phyloP scores from a whole-genome alignment of 64 coral and sea anemone species.

The Pachyseris speciosa region DNA sequence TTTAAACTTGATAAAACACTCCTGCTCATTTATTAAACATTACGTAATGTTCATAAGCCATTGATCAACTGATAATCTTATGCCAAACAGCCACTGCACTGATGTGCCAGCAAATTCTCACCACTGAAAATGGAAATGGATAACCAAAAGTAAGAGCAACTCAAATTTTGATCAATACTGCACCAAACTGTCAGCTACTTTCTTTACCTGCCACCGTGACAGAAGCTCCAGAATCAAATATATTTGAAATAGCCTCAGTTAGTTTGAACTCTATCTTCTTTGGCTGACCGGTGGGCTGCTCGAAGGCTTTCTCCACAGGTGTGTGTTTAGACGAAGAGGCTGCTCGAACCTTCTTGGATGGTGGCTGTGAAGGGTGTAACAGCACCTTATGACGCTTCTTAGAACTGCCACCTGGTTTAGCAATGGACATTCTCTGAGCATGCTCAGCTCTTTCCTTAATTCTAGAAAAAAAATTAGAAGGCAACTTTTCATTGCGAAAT shows the following conservation, averaged over 20 bases:
- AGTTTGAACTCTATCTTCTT: constrained; percentile 94
- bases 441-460: constrained; percentile 33
- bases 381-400: constrained; percentile 15
- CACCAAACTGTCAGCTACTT: not conserved
- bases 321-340: constrained; percentile 24
- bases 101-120: too few species aligned
- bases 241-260: constrained; percentile 83
- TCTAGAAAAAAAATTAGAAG: not conserved
- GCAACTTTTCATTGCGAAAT: not conserved
- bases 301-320: constrained; percentile 85
- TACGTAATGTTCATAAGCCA: too few species aligned
- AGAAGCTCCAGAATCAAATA: constrained; percentile 85
- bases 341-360: constrained; percentile 72
- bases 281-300: constrained; percentile 67
- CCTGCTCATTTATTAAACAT: too few species aligned
- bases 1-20: too few species aligned
- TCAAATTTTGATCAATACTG: not conserved
- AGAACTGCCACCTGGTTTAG: not conserved
- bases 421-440: constrained; percentile 1
- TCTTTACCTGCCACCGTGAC: not conserved
- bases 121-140: too few species aligned
- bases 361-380: constrained; percentile 24
- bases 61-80: too few species aligned
- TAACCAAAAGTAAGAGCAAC: too few species aligned
- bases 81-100: too few species aligned